Evolutionary conservation across 2,113 vertebrate genomes (phyloP).

Genomic region (Erythrocercus mccallii): DNA sequence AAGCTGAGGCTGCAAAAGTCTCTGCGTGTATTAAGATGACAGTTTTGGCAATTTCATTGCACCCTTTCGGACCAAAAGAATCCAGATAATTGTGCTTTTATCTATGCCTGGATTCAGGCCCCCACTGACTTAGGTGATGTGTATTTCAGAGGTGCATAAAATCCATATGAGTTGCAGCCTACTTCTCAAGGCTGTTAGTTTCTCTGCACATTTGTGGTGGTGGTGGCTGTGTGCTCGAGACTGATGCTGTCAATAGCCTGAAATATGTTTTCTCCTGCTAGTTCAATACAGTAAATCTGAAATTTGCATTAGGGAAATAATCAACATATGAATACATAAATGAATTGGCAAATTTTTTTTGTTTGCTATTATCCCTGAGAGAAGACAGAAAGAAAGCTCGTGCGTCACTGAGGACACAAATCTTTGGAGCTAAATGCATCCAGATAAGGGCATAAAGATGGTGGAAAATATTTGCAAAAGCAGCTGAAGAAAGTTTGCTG

Average conservation of each 20-base stretch:
- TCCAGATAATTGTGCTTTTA: background rate
- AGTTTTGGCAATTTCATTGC: background rate
- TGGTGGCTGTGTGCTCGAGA: accelerated
- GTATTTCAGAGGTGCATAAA: background rate
- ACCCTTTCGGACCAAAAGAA: background rate
- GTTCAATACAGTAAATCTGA: background rate
- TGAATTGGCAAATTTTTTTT: background rate
- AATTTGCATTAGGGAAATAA: background rate
- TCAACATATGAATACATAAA: background rate
- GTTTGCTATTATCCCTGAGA: background rate
- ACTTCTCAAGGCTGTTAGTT: background rate
- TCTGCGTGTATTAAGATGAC: background rate
- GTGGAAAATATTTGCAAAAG: constrained; percentile 16
- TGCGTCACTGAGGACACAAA: background rate
- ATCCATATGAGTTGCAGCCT: background rate
- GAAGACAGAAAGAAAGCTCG: background rate
- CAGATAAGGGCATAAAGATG: background rate
- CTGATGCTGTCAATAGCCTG: background rate
- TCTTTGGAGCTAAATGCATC: background rate
- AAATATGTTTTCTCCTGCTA: background rate
- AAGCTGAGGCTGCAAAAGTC: background rate
- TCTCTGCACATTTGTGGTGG: background rate
- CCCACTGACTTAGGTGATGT: background rate
- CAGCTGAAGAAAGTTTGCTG: background rate
- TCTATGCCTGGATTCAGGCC: background rate